Percentiles rank a stretch among this genome's conserved stretches.
Conservation (phyloP, 2,797 vertebrate genomes). For the Garrulus glandarius region DNA sequence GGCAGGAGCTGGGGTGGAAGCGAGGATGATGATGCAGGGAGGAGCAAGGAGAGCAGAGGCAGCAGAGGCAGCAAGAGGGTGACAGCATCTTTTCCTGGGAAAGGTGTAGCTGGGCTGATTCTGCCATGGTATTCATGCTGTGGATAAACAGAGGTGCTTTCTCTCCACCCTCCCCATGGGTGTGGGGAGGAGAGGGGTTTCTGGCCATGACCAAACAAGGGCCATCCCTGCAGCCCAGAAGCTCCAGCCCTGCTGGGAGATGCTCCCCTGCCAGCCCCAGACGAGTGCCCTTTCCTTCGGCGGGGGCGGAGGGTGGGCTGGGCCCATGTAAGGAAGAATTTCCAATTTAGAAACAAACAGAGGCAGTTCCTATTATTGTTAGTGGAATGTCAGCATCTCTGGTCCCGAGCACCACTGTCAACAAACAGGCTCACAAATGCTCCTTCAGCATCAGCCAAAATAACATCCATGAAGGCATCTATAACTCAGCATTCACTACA, state of each 20-base stretch:
- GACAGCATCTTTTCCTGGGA: neutral
- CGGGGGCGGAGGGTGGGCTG: constrained; percentile 8
- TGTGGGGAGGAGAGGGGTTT: neutral
- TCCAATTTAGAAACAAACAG: constrained; percentile 55
- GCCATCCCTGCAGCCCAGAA: neutral
- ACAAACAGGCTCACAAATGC: constrained; percentile 56
- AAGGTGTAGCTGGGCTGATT: neutral
- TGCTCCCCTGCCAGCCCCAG: constrained; percentile 30
- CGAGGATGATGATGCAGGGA: neutral
- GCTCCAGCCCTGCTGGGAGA: neutral
- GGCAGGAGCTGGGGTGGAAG: neutral
- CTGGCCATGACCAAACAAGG: neutral
- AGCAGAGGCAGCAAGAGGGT: neutral
- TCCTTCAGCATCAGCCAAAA: constrained; percentile 64
- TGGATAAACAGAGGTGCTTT: neutral
- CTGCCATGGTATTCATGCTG: accelerated
- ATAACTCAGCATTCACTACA: constrained; percentile 51
- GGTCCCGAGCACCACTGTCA: constrained; percentile 37
- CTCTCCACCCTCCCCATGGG: neutral
- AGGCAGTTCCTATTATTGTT: constrained; percentile 59
- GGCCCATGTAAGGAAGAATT: constrained; percentile 4
- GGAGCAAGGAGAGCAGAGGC: neutral
- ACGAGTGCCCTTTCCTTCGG: neutral
- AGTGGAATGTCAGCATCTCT: constrained; percentile 58
- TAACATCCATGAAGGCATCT: constrained; percentile 58